Evolutionary conservation across 1,140 invertebrate species (phyloP), one percentile per base, ranked within the genome.

Genomic region (Diuraphis noxia): DNA sequence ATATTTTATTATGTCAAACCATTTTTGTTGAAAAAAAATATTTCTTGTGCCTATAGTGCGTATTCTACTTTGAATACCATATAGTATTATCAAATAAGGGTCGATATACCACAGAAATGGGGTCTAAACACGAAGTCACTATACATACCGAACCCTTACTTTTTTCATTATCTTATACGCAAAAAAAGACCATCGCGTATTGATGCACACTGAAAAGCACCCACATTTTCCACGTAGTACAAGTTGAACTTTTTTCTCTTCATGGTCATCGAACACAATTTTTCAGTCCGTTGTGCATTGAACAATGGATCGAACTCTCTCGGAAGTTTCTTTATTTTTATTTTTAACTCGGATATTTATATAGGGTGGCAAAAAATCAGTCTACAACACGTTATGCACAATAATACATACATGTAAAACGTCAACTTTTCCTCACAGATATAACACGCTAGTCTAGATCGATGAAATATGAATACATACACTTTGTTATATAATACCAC

Each of bases 151-250:
- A 36, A 19, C 17, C 38, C 38, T 34, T 79, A 23, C 34, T 91
- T 90, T 91, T 91, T 91, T 91, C 89, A 91, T 81, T 91, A 91
- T 91, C 46, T 49, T 91, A 91, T 91, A 77, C 89, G 36, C 89
- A 91, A 82, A 91, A n/a, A 88, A 91, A 91, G 89, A 91, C 77
- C 43, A 82, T 52, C 89, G 43, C 10, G 77, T 25, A 82, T 52
- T 91, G 23, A 25, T 82, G 21, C 36, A 38, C 30, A 38, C 34
- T 81, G 77, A 82, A 91, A 91, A 91, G 77, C 77, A 52, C 19
- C 77, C 5, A 34, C 40, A 63, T 40, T 21, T 9, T 72, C 72
- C n/a, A 34, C 10, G 23, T 36, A 1, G 1, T 72, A 13, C 56
- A 72, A 72, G 13, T 72, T 13, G 13, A 38, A 77, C 63, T 43